These are phyloP conservation scores for Pycnonotus jocosus DNA, from an alignment of 2,113 vertebrate genomes.

Conservation along the genomic window DNA sequence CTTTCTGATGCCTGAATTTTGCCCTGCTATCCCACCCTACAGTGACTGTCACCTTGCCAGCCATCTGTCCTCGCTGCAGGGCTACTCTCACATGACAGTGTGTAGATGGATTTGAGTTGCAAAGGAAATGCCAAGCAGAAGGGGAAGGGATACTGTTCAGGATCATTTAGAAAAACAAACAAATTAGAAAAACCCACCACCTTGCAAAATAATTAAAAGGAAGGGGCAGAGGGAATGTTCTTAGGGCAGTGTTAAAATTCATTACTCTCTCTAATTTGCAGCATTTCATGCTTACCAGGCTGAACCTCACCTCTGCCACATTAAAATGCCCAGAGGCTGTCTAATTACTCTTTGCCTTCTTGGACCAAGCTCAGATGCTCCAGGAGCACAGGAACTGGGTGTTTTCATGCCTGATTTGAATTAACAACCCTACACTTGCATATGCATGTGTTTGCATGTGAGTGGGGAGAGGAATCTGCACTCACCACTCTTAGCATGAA, in stretches of 20 bases:
- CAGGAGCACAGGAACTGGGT: not conserved
- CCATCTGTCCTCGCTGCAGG: not conserved
- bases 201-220: constrained; percentile 1
- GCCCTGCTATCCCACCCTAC: not conserved
- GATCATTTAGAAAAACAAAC: not conserved
- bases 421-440: not conserved
- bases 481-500: not conserved
- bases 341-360: not conserved
- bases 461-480: not conserved
- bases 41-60: not conserved
- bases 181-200: not conserved
- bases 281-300: not conserved
- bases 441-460: no score
- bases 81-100: not conserved
- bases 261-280: not conserved
- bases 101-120: not conserved
- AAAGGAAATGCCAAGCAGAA: not conserved
- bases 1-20: not conserved
- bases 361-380: not conserved
- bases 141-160: not conserved
- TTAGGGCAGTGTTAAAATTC: not conserved
- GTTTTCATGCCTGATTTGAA: not conserved
- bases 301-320: not conserved
- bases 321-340: not conserved
- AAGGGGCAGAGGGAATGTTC: not conserved